Conservation (phyloP, 2,888 invertebrate genomes). For the Flexamia atlantica region DNA sequence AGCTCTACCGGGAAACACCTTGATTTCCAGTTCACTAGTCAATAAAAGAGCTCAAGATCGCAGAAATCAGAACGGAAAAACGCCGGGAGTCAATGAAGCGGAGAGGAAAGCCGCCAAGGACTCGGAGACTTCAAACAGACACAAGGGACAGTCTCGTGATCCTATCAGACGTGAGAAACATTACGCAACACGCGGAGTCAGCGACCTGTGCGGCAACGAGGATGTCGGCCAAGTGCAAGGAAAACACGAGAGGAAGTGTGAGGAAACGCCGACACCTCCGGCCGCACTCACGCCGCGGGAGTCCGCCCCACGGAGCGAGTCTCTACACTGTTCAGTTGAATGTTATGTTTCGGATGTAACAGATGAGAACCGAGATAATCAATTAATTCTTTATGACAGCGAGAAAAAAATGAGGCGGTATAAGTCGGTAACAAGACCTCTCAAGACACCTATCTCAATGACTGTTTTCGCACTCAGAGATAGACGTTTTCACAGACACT, state of each 20-base stretch:
- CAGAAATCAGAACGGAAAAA: constrained; percentile 32
- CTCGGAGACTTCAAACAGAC: not conserved
- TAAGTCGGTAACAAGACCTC: too few species aligned
- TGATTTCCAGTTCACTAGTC: constrained; percentile 1
- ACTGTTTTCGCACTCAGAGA: too few species aligned
- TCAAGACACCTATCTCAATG: too few species aligned
- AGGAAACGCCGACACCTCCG: too few species aligned
- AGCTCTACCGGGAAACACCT: not conserved
- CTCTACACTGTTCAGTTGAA: too few species aligned
- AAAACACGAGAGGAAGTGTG: constrained; percentile 1
- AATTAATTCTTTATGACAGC: too few species aligned
- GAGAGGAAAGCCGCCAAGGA: constrained; percentile 7
- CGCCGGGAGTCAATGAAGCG: constrained; percentile 11
- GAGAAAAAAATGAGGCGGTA: too few species aligned
- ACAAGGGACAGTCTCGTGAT: constrained; percentile 1
- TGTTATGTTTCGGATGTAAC: too few species aligned
- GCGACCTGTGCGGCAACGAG: not conserved
- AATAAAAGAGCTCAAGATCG: constrained; percentile 9
- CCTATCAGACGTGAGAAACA: not conserved
- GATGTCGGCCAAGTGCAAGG: constrained; percentile 25
- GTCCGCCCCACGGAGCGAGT: too few species aligned
- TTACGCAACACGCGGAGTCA: not conserved
- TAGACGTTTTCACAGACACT: too few species aligned
- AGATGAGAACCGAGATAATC: too few species aligned
- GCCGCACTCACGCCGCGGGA: too few species aligned